Evolutionary conservation across 2,113 vertebrate genomes (phyloP), one percentile per base, ranked within the genome.

Genomic region (Peromyscus maniculatus): DNA sequence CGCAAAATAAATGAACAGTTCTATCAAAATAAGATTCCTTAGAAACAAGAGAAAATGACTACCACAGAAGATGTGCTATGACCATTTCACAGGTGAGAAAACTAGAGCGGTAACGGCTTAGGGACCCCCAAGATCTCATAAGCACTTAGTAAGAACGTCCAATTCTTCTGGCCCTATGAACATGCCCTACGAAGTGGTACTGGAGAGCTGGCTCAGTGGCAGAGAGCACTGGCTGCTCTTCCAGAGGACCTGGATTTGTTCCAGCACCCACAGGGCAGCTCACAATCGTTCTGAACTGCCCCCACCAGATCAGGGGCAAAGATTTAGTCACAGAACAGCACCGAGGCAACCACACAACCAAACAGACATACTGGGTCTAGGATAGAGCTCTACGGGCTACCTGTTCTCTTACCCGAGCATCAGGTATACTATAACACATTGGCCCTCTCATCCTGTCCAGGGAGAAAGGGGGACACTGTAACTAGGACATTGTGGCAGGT

Each of bases 61-160:
- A 84, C 24, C 59, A 64, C n/a, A 59, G 19, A 66, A 82, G 83
- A 92, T 28, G 21, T 59, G 74, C 89, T 83, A 91, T 28, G 16
- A 31, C 89, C 46, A 75, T 78, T 96, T 87, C 55, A 95, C 1
- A 77, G 62, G 75, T 66, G 19, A 79, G 43, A 95, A 97, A 96
- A 94, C 21, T 39, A 17, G 90, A 33, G 71, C 80, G 84, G 33
- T 82, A 72, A 67, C 49, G 96, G 36, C 79, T 31, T 19, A 64
- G 17, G 11, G 46, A 62, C 17, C 62, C 82, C 43, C 26, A 96
- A 96, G 43, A 94, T 80, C 49, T 87, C 16, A 55, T 13, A 87
- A 87, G 13, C 4, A 77, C 28, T 43, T 28, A 93, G 36, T 62
- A 39, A 93, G 26, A 94, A 69, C 94, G 87, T 28, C 6, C 21